Percentiles rank a stretch among this genome's conserved stretches.
Conservation (phyloP, 2,888 invertebrate species). For the Troides oblongomaculatus region DNA sequence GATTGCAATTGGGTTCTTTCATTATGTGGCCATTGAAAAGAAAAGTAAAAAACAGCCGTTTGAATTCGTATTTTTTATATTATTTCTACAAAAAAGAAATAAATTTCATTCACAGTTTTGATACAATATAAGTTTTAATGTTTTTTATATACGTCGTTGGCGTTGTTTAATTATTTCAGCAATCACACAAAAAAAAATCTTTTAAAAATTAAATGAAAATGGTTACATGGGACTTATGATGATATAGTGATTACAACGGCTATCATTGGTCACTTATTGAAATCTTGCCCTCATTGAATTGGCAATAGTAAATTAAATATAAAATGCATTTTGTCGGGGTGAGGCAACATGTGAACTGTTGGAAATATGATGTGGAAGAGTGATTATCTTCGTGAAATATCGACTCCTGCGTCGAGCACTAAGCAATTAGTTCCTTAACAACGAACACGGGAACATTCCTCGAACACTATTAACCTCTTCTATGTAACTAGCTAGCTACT, state of each 20-base stretch:
- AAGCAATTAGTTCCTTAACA: slow-evolving; percentile 41
- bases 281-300: slow-evolving; percentile 31
- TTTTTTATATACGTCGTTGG: neutral
- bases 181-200: neutral
- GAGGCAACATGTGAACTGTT: slow-evolving; percentile 62
- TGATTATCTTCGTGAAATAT: slow-evolving; percentile 45
- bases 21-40: slow-evolving; percentile 25
- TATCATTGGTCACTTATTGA: slow-evolving; percentile 26
- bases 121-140: neutral
- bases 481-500: slow-evolving; percentile 11
- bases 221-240: neutral
- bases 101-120: neutral
- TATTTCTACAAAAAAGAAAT: too few relatives aligned
- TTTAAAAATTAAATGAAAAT: neutral
- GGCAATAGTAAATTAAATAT: slow-evolving; percentile 31
- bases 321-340: slow-evolving; percentile 51
- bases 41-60: neutral
- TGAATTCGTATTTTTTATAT: too few relatives aligned
- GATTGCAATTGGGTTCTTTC: slow-evolving; percentile 26
- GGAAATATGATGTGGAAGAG: slow-evolving; percentile 70
- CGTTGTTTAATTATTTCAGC: neutral
- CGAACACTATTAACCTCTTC: slow-evolving; percentile 21
- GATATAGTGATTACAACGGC: neutral
- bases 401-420: slow-evolving; percentile 39
- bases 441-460: slow-evolving; percentile 23